Conservation (phyloP, 1,140 invertebrate species). For the Pseudomyrmex concolor region DNA sequence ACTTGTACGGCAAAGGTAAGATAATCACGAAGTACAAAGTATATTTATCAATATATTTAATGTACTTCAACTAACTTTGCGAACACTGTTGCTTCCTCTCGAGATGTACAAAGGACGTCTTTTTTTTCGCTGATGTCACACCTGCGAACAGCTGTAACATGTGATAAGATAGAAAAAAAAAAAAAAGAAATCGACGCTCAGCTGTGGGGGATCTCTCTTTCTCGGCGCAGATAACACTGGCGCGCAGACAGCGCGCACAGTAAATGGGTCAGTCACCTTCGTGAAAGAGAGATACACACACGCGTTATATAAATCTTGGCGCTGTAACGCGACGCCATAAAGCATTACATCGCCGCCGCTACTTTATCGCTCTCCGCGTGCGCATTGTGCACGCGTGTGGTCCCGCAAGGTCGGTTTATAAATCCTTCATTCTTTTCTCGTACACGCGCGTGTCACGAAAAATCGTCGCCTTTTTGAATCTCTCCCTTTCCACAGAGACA, state of each 20-base stretch:
- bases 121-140: not conserved
- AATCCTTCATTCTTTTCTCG: slow-evolving; percentile 2
- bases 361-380: slow-evolving; percentile 25
- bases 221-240: slow-evolving; percentile 14
- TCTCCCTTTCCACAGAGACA: too few relatives aligned
- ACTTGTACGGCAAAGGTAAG: too few relatives aligned
- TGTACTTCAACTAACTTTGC: too few relatives aligned
- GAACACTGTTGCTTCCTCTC: too few relatives aligned
- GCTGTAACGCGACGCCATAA: slow-evolving; percentile 34
- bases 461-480: not conserved
- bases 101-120: not conserved
- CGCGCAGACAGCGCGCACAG: not conserved
- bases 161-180: not conserved
- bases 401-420: slow-evolving; percentile 30
- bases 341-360: slow-evolving; percentile 35
- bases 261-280: slow-evolving; percentile 54
- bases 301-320: slow-evolving; percentile 41
- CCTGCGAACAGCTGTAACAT: not conserved
- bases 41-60: too few relatives aligned
- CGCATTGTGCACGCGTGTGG: slow-evolving; percentile 10
- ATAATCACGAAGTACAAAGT: too few relatives aligned
- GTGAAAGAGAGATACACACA: slow-evolving; percentile 2
- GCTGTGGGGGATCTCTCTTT: not conserved
- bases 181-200: not conserved
- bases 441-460: not conserved